These are phyloP conservation scores for Catharus ustulatus DNA, from an alignment of 2,797 vertebrate genomes.

Conservation along the genomic window DNA sequence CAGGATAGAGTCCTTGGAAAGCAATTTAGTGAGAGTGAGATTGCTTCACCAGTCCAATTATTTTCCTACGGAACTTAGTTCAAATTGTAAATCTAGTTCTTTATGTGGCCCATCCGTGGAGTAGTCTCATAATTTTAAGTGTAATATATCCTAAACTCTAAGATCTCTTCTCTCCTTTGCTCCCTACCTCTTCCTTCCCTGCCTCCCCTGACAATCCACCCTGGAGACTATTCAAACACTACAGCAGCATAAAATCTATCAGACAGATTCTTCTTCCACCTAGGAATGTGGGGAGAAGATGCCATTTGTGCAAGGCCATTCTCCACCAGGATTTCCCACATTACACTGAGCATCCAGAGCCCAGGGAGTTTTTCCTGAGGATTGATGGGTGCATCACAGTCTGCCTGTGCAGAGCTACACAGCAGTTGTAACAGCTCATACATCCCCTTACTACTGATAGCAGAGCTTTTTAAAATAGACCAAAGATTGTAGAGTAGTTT, in stretches of 20 bases:
- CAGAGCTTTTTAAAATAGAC: background rate
- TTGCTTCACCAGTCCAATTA: conserved; percentile 73
- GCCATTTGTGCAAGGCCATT: fast-evolving
- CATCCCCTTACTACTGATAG: background rate
- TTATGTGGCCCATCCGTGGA: background rate
- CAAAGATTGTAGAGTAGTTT: background rate
- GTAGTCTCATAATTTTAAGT: conserved; percentile 56
- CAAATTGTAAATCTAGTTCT: conserved; percentile 70
- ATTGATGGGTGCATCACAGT: background rate
- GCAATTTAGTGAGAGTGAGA: conserved; percentile 71
- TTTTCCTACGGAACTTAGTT: conserved; percentile 49
- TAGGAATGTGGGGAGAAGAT: background rate
- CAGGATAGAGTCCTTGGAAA: conserved; percentile 49
- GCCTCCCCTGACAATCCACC: background rate
- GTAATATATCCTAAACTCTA: conserved; percentile 30
- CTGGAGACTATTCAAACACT: background rate
- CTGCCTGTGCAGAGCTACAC: background rate
- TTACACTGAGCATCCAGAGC: background rate
- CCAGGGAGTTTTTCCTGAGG: background rate
- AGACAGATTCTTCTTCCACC: background rate
- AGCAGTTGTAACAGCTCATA: background rate
- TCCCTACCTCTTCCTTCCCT: background rate
- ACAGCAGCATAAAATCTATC: background rate
- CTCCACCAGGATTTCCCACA: background rate
- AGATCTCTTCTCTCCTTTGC: background rate